phyloP scores from a whole-genome alignment of 2,888 invertebrate species.

The Acanthoscelides obtectus region DNA sequence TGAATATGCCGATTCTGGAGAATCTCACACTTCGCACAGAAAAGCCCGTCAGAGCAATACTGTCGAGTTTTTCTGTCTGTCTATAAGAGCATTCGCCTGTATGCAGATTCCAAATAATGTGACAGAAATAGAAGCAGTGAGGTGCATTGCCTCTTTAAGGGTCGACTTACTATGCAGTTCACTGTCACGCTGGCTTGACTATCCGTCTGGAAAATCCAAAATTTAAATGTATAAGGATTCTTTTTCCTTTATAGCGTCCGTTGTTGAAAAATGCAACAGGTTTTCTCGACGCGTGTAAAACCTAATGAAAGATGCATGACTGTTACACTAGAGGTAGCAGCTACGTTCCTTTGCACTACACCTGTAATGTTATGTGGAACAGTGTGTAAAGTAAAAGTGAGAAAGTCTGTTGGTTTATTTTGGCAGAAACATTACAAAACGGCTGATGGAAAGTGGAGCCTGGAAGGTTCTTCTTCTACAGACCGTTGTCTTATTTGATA shows the following conservation, averaged over 20 bases:
- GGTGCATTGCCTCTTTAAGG: not conserved
- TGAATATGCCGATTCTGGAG: no score
- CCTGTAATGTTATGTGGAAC: not conserved
- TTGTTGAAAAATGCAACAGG: not conserved
- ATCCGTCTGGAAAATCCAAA: not conserved
- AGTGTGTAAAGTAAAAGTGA: not conserved
- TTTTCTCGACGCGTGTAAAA: not conserved
- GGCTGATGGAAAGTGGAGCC: no score
- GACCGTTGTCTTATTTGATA: no score
- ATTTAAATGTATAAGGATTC: not conserved
- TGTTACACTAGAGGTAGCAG: not conserved
- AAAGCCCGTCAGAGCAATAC: no score
- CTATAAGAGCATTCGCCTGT: no score
- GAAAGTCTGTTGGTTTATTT: not conserved
- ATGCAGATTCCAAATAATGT: no score
- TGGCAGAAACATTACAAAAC: no score
- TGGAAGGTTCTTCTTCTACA: no score
- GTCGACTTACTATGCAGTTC: not conserved
- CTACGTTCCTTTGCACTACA: not conserved
- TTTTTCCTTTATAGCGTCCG: not conserved
- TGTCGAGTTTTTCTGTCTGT: no score
- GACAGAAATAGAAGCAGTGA: not conserved
- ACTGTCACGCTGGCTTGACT: not conserved
- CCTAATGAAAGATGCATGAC: not conserved
- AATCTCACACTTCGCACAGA: no score